These are phyloP conservation scores for Sesamia inferens DNA, from an alignment of 2,888 invertebrate genomes.

Conservation along the genomic window DNA sequence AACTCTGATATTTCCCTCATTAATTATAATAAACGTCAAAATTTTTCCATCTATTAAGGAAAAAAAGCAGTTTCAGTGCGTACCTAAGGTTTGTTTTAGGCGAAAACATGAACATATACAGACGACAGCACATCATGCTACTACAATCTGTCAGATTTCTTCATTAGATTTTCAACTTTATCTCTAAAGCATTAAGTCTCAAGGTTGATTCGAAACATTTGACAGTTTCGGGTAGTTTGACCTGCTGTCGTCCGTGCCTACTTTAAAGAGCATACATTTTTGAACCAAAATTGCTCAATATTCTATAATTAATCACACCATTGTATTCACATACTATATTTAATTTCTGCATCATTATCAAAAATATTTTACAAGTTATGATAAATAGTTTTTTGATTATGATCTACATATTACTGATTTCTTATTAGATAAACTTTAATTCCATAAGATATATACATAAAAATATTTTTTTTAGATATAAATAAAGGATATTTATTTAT, in stretches of 20 bases:
- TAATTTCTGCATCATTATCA: not conserved
- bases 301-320: not conserved
- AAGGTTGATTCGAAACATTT: no score
- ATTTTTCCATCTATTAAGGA: not conserved
- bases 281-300: not conserved
- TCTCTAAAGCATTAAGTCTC: no score
- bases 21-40: not conserved
- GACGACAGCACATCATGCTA: no score
- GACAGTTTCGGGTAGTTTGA: no score
- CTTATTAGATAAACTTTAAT: not conserved
- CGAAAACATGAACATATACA: not conserved
- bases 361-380: not conserved
- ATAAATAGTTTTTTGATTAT: not conserved
- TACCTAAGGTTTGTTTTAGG: not conserved
- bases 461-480: no score
- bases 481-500: no score
- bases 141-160: no score
- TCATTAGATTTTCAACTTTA: no score
- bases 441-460: no score
- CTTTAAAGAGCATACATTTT: not conserved
- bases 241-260: no score
- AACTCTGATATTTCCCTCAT: not conserved
- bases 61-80: not conserved
- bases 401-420: not conserved
- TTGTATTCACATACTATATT: not conserved